These are phyloP conservation scores for Dryadula phaetusa DNA, from an alignment of 2,888 invertebrate genomes.

Conservation along the genomic window DNA sequence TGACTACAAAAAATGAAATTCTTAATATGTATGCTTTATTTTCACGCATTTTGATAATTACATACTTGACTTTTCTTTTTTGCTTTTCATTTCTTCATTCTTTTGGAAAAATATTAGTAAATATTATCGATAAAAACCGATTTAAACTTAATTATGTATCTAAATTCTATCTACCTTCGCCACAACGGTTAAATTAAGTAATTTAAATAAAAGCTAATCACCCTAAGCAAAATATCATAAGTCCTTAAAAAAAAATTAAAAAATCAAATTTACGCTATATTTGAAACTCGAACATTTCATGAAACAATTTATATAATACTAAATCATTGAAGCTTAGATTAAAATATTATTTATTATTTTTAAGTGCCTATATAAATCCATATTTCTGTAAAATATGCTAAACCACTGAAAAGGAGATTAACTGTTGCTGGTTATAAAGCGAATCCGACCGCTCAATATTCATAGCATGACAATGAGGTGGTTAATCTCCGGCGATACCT, in stretches of 20 bases:
- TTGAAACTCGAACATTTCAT: background rate
- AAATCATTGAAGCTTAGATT: slow-evolving; percentile 16
- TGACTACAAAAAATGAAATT: slow-evolving; percentile 10
- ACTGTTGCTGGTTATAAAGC: slow-evolving; percentile 32
- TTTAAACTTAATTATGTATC: too few species aligned
- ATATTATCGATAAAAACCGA: too few species aligned
- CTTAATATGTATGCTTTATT: too few species aligned
- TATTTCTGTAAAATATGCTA: slow-evolving; percentile 37
- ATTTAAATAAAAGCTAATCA: background rate
- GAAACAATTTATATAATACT: background rate
- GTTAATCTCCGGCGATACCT: slow-evolving; percentile 33
- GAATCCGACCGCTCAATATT: slow-evolving; percentile 34
- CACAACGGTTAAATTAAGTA: background rate
- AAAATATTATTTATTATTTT: slow-evolving; percentile 16
- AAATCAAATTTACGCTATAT: background rate
- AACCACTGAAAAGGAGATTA: slow-evolving; percentile 35
- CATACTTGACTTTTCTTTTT: too few species aligned
- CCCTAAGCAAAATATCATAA: background rate
- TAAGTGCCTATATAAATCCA: slow-evolving; percentile 21
- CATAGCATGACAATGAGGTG: slow-evolving; percentile 35
- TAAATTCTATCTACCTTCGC: background rate
- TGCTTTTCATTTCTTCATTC: too few species aligned
- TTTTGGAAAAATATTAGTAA: too few species aligned
- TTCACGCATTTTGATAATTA: too few species aligned
- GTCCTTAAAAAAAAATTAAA: background rate